Evolutionary conservation across 64 coral and sea anemone species (phyloP), one percentile per base, ranked within the genome.

Genomic region (Montipora cactus): DNA sequence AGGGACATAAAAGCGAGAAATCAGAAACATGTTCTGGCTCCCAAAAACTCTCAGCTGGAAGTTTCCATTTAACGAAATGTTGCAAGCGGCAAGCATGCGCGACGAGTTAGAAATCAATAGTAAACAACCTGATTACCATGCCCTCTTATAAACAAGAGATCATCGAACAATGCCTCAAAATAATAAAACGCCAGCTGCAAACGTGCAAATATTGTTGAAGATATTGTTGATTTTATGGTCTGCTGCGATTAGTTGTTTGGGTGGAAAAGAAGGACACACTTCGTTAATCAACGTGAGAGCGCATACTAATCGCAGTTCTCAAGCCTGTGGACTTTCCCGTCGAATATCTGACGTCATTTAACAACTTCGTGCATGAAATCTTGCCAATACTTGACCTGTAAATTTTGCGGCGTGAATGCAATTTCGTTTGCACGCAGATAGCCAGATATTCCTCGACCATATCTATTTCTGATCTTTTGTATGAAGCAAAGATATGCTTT

Each of bases 151-250:
- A 25, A 83, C 4, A 81, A 81, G 52, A 67, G 59, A 47, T 67
- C 80, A 83, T 66, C 52, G 52, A 55, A 55, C 59, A 83, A 16
- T 44, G 57, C 5, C 59, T 28, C 82, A 67, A 12, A 47, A 71
- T 69, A 85, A 85, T 71, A 85, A 64, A 70, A 85, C 19, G 1
- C 45, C 82, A n/a, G 59, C 64, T n/a, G 12, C 67, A 85, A 84
- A 19, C 45, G 10, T 22, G 37, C 48, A 85, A 48, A 78, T 78
- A 78, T 78, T 78, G 44, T 47, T 76, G 28, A 44, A 71, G 4
- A 50, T 85, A 85, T 85, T 85, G 82, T 85, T 85, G 18, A 85
- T 85, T 85, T 85, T 71, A 85, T 44, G 82, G 82, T 85, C 82
- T 85, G 44, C 9, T 49, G 59, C 16, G 5, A 22, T 20, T 21